Conservation (phyloP, 2,797 vertebrate species). For the Lepus townsendii region DNA sequence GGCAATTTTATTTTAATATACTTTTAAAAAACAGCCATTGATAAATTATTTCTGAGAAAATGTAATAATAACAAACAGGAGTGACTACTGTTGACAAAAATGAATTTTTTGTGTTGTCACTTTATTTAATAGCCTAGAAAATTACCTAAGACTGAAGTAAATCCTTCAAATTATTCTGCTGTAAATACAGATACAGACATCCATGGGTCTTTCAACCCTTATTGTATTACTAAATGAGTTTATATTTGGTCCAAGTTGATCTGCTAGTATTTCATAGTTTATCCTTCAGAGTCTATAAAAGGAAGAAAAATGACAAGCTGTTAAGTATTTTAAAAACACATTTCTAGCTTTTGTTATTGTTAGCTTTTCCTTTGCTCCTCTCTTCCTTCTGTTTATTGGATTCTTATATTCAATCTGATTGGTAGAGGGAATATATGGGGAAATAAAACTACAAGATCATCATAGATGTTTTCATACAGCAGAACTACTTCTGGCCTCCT, state of each 20-base stretch:
- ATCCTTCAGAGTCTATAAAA: slow-evolving; percentile 63
- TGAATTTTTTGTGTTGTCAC: not conserved
- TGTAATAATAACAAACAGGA: not conserved
- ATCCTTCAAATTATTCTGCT: slow-evolving; percentile 33
- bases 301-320: slow-evolving; percentile 44
- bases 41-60: slow-evolving; percentile 48
- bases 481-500: slow-evolving; percentile 3
- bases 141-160: not conserved
- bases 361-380: not conserved
- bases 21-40: not conserved
- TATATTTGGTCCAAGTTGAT: slow-evolving; percentile 1
- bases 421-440: not conserved
- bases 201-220: not conserved
- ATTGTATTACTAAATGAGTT: not conserved
- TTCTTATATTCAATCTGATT: not conserved
- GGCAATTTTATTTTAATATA: not conserved
- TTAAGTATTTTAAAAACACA: slow-evolving; percentile 37
- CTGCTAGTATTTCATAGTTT: not conserved
- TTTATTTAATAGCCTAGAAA: not conserved
- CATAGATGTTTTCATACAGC: not conserved
- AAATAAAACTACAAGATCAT: not conserved
- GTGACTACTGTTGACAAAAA: not conserved
- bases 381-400: not conserved
- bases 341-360: not conserved
- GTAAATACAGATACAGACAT: not conserved